Conservation (phyloP, 2,888 invertebrate species). For the Lottia gigantea region DNA sequence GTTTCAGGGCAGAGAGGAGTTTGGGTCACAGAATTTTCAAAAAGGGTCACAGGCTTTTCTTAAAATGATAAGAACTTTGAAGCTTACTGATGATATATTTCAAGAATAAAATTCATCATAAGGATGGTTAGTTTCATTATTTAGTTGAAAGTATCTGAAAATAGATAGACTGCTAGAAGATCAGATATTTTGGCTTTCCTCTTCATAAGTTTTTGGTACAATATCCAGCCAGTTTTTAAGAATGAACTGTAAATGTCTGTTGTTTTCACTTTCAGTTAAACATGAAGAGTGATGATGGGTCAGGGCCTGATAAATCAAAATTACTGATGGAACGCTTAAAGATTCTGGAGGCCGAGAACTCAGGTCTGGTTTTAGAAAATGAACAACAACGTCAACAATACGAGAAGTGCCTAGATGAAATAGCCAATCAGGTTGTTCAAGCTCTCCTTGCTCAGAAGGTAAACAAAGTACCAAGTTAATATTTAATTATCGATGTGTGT, state of each 20-base stretch:
- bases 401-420: slow-evolving; percentile 73
- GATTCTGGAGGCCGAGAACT: slow-evolving; percentile 74
- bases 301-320: slow-evolving; percentile 52
- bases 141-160: too few relatives aligned
- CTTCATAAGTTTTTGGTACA: too few relatives aligned
- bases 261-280: slow-evolving; percentile 36
- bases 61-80: too few relatives aligned
- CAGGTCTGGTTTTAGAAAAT: slow-evolving; percentile 75
- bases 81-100: too few relatives aligned
- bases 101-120: neutral
- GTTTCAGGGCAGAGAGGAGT: neutral
- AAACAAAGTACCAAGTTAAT: too few relatives aligned
- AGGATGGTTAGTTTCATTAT: neutral
- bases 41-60: too few relatives aligned
- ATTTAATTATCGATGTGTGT: too few relatives aligned
- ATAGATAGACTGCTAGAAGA: too few relatives aligned
- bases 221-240: too few relatives aligned
- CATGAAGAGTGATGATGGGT: slow-evolving; percentile 46
- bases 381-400: slow-evolving; percentile 80
- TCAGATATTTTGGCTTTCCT: too few relatives aligned
- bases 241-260: too few relatives aligned
- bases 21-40: neutral
- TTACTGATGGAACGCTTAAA: slow-evolving; percentile 73
- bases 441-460: slow-evolving; percentile 88
- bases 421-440: slow-evolving; percentile 84